Conservation (phyloP, 1,140 invertebrate genomes). For the Asbolus verrucosus region DNA sequence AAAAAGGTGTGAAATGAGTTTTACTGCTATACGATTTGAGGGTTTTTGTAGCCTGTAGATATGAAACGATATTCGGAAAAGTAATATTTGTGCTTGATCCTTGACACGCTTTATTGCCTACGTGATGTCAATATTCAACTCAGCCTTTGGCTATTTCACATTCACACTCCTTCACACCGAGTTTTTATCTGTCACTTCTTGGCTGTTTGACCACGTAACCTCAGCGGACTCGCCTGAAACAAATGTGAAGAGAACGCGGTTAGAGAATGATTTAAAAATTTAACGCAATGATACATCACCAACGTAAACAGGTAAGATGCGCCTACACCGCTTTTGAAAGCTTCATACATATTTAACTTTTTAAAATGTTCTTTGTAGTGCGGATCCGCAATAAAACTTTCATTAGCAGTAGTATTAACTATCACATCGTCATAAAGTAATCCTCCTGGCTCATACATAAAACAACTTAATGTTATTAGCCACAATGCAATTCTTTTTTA, state of each 20-base stretch:
- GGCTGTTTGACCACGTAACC: not conserved
- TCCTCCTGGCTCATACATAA: too few species aligned
- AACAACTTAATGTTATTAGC: too few species aligned
- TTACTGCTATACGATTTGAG: constrained; percentile 35
- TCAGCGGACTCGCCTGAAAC: constrained; percentile 22
- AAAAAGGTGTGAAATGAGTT: constrained; percentile 45
- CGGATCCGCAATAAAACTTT: too few species aligned
- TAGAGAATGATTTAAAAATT: constrained; percentile 8
- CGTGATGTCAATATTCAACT: constrained; percentile 58
- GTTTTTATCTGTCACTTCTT: constrained; percentile 2
- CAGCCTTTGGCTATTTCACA: constrained; percentile 27
- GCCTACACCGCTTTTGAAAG: constrained; percentile 4
- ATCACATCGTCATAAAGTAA: too few species aligned
- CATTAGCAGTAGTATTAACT: too few species aligned
- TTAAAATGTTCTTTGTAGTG: constrained; percentile 7
- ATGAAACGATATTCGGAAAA: constrained; percentile 51
- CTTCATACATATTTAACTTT: constrained; percentile 24
- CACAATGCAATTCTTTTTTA: too few species aligned
- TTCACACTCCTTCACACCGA: constrained; percentile 15
- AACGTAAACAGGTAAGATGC: not conserved
- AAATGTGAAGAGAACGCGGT: not conserved
- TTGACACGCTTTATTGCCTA: constrained; percentile 61
- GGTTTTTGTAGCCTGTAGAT: constrained; percentile 43
- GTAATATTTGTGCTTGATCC: constrained; percentile 57
- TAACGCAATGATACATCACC: constrained; percentile 21